Conservation (phyloP, 2,113 vertebrate genomes). For the Pithys albifrons region DNA sequence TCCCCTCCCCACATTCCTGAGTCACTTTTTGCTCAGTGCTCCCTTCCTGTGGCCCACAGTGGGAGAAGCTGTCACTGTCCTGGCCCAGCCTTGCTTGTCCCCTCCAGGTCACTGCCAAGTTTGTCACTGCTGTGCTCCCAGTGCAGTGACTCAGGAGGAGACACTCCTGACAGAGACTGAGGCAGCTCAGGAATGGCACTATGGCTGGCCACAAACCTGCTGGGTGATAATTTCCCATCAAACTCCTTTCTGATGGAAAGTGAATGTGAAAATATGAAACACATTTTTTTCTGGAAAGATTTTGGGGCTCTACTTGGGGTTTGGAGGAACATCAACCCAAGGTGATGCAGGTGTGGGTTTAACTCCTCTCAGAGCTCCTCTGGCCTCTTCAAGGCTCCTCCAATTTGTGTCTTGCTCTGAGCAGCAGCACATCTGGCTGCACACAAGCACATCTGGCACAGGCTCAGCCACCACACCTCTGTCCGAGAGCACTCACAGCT, state of each 20-base stretch:
- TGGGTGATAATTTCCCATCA: too few relatives aligned
- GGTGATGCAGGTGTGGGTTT: background rate
- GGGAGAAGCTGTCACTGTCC: background rate
- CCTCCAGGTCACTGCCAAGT: accelerated
- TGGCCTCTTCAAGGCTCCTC: background rate
- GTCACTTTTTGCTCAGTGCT: background rate
- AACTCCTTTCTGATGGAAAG: background rate
- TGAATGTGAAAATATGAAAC: background rate
- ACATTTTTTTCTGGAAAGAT: background rate
- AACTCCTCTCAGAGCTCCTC: background rate
- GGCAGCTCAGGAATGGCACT: accelerated
- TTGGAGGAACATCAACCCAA: background rate
- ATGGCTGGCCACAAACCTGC: accelerated
- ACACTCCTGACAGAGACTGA: accelerated
- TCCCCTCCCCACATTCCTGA: accelerated
- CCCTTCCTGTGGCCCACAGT: accelerated
- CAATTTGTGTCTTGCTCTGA: accelerated
- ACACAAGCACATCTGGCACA: background rate
- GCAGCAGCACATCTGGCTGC: background rate
- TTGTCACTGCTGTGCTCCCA: background rate
- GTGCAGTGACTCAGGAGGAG: background rate
- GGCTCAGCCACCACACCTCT: background rate
- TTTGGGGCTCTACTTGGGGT: background rate
- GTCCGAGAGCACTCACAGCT: accelerated
- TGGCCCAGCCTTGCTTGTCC: background rate